phyloP scores from a whole-genome alignment of 2,113 vertebrate genomes.

The Anguilla japonica region DNA sequence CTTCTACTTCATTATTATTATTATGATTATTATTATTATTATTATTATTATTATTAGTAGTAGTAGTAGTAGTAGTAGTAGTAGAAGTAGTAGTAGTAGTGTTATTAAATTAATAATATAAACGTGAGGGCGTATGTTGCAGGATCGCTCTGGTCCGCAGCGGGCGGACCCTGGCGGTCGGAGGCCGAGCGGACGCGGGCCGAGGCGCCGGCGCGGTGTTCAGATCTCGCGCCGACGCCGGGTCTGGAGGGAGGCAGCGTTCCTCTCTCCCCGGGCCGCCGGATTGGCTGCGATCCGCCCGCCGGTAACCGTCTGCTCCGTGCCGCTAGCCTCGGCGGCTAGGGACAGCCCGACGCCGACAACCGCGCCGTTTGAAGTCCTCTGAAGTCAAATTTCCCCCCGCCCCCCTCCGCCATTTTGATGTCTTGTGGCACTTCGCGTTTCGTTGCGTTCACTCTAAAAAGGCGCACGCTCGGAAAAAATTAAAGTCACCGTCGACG shows the following conservation, averaged over 20 bases:
- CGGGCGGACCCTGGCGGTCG: background rate
- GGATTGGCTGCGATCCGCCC: slow-evolving; percentile 66
- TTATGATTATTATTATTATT: background rate
- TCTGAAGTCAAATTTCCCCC: slow-evolving; percentile 67
- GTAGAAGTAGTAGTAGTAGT: background rate
- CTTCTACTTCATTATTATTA: background rate
- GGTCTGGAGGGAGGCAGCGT: slow-evolving; percentile 61
- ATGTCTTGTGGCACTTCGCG: slow-evolving; percentile 56
- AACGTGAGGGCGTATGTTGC: background rate
- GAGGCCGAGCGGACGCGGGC: background rate
- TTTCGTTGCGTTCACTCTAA: slow-evolving; percentile 69
- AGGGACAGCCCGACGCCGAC: slow-evolving; percentile 48
- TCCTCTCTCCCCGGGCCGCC: slow-evolving; percentile 59
- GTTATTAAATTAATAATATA: background rate
- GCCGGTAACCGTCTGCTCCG: slow-evolving; percentile 70
- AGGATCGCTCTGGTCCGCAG: slow-evolving; percentile 26
- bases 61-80: background rate
- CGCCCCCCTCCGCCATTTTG: slow-evolving; percentile 52
- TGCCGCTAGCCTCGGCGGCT: slow-evolving; percentile 55
- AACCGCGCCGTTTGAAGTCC: slow-evolving; percentile 65
- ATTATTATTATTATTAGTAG: background rate
- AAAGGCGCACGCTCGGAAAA: slow-evolving; percentile 53
- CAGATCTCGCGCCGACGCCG: slow-evolving; percentile 57
- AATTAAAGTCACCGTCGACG: slow-evolving; percentile 61
- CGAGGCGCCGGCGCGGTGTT: slow-evolving; percentile 50